Evolutionary conservation across 2,888 invertebrate species (phyloP).

Genomic region (Pandemis heparana): DNA sequence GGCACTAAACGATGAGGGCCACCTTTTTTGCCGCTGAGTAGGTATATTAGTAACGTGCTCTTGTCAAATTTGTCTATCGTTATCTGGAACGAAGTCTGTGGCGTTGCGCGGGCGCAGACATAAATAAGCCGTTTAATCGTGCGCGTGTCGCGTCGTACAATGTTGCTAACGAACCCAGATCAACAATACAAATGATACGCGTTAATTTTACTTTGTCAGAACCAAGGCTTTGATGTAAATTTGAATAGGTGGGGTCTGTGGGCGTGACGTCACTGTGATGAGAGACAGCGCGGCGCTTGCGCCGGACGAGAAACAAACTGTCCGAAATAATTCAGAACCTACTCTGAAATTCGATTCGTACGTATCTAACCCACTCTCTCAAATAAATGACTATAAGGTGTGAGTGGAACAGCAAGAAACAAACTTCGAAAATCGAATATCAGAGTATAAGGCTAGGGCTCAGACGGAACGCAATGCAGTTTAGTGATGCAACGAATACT

Average conservation of each 20-base stretch:
- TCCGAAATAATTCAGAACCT: no score
- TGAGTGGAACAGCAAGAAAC: no score
- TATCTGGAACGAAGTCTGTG: not conserved
- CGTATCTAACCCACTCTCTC: no score
- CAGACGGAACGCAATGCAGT: no score
- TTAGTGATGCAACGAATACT: no score
- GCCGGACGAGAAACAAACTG: not conserved
- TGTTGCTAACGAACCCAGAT: slow-evolving; percentile 5
- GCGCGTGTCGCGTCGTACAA: slow-evolving; percentile 16
- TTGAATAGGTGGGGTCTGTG: not conserved
- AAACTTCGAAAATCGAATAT: no score
- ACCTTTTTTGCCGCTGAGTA: no score
- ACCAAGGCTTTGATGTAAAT: not conserved
- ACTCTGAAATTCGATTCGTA: no score
- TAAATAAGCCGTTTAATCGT: slow-evolving; percentile 39
- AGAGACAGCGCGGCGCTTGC: slow-evolving; percentile 16
- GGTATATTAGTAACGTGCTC: not conserved
- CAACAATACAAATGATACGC: not conserved
- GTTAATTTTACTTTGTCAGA: not conserved
- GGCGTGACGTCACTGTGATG: slow-evolving; percentile 10
- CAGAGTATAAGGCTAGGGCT: no score
- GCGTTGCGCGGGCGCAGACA: slow-evolving; percentile 18
- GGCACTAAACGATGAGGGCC: no score
- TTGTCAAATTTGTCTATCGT: not conserved
- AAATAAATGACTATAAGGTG: no score